Base-by-base conservation (phyloP, 2,797 vertebrate species). In the Pipistrellus pygmaeus region DNA sequence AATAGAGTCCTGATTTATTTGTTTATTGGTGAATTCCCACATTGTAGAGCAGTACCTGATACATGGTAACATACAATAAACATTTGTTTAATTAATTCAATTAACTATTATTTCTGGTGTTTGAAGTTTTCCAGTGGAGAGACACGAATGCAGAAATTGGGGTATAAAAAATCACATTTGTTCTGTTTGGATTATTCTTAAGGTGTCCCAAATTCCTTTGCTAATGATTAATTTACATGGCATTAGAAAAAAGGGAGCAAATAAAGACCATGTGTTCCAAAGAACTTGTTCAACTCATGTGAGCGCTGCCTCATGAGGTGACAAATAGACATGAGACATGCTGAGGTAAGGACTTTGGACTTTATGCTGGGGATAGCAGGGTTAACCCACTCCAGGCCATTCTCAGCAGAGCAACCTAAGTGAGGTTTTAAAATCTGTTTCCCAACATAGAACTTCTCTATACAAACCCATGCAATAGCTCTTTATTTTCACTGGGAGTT, bases 211-310 rank as follows among this genome's bases (percentile, higher is more conserved):
- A 95, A 94, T 53, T 8, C 78, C 32, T 92, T 38, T 82, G 30
- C 30, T 84, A 64, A 60, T 85, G 85, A 85, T 8, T 71, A 55
- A 75, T 68, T 93, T 68, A 48, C 8, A 46, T 64, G 60, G 48
- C 35, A 94, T 72, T 86, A 72, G 80, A 83, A 92, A 80, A 78
- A 84, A 91, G 7, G 27, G 57, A 82, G 5, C 44, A 87, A 94
- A 96, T 93, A 55, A 88, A 93, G 51, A 41, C 20, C 69, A 88
- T 76, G 48, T 95, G 90, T 76, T 89, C 85, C 30, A 46, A 87
- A 88, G 20, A 88, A 88, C 35, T 32, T 76, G 27, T 32, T 60
- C 32, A 83, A 90, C 62, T 93, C 73, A 83, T 93, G 64, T 92
- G 57, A 93, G 51, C 6, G 57, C 44, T 76, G 17, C 44, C 44